Conservation (phyloP, 2,888 invertebrate genomes). For the Lasioglossum pauxillum region DNA sequence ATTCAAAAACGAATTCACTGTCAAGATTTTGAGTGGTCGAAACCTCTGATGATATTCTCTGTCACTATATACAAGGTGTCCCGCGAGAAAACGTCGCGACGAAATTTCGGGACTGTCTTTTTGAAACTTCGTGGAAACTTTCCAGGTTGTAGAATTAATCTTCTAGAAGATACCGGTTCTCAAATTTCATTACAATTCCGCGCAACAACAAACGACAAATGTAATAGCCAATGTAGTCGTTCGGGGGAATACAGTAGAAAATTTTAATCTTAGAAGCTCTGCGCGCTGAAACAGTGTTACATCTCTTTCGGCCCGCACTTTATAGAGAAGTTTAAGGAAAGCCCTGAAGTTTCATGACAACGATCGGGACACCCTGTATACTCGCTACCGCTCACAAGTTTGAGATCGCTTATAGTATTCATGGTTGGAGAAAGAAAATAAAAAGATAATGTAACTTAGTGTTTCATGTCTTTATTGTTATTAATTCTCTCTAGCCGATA, state of each 20-base stretch:
- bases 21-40: conserved; percentile 11
- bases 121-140: not conserved
- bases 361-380: conserved; percentile 13
- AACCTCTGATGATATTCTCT: not conserved
- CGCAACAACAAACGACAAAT: not conserved
- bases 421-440: conserved; percentile 20
- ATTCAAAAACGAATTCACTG: conserved; percentile 23
- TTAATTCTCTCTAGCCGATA: conserved; percentile 16
- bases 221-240: not conserved
- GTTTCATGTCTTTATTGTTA: conserved; percentile 11
- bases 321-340: not conserved
- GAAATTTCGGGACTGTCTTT: conserved; percentile 13
- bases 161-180: not conserved
- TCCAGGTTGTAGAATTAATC: not conserved
- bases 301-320: not conserved
- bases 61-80: conserved; percentile 7
- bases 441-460: conserved; percentile 20
- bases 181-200: not conserved
- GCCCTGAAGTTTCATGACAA: conserved; percentile 1
- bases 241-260: not conserved
- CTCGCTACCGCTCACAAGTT: conserved; percentile 19
- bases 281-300: not conserved
- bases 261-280: not conserved
- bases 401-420: conserved; percentile 22
- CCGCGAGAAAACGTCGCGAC: not conserved